Evolutionary conservation across 1,140 invertebrate species (phyloP), one percentile per base, ranked within the genome.

Genomic region (Stegodyphus dumicola): DNA sequence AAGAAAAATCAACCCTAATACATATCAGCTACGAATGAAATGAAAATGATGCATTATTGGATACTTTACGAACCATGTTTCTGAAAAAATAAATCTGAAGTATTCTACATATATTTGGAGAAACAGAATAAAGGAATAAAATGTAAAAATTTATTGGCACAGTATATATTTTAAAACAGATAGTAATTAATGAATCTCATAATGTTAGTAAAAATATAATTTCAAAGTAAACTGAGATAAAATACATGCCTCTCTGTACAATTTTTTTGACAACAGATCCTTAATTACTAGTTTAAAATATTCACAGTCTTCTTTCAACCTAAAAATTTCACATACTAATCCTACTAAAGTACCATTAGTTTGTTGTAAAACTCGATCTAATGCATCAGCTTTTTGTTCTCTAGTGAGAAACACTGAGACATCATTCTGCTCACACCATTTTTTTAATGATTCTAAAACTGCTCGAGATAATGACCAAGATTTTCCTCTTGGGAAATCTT

Each of bases 401-500:
- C 6, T 13, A 15, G 54, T 77, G 5, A 65, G 6, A 7, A 64
- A 48, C 15, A 6, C 5, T 7, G 75, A 77, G 49, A 51, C 10
- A 65, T 77, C 56, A 60, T 56, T 77, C 13, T 33, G 7, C 15
- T 51, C 10, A n/a, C 54, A 77, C 75, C 75, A 77, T 48, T 77
- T 52, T 65, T 77, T 65, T 18, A 77, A 48, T 49, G 18, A 33
- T 64, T 65, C 75, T 11, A 65, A 49, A n/a, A 48, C 60, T 6
- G 13, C n/a, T 60, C 56, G 56, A 15, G 60, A 6, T n/a, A 65
- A 11, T 49, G 15, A 17, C 10, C 5, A 5, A 7, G 60, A 11
- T 49, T 64, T 64, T 15, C 48, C 48, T 64, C n/a, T 77, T 15
- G 33, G 49, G 10, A 13, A 64, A 48, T 5, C 54, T 77, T 77